Evolutionary conservation across 2,797 vertebrate species (phyloP).

Genomic region (Taeniopygia guttata): DNA sequence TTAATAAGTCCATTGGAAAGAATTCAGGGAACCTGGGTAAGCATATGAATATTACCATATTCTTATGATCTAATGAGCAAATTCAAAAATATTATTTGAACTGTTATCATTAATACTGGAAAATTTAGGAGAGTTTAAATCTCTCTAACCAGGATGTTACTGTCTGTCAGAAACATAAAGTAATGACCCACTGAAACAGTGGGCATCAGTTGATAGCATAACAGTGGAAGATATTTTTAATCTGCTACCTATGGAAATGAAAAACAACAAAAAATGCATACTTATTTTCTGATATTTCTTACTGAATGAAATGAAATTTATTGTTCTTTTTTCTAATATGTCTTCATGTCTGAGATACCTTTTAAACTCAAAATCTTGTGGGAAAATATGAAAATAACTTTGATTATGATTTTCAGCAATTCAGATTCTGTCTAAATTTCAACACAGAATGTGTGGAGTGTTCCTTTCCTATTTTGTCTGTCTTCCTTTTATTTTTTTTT

Average conservation of each 20-base stretch:
- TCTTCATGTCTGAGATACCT: not conserved
- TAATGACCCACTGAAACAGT: not conserved
- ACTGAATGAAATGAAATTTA: not conserved
- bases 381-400: not conserved
- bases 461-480: not conserved
- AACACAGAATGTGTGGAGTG: not conserved
- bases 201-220: not conserved
- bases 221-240: not conserved
- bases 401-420: not conserved
- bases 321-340: not conserved
- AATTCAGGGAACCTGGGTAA: not conserved
- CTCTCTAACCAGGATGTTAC: not conserved
- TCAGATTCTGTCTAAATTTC: not conserved
- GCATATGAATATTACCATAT: not conserved
- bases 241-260: not conserved
- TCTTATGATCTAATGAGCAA: not conserved
- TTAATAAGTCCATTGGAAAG: not conserved
- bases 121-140: not conserved
- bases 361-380: not conserved
- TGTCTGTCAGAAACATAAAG: not conserved
- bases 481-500: not conserved
- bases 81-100: not conserved
- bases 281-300: not conserved
- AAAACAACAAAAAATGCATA: fast-evolving
- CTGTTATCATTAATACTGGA: not conserved